Base-by-base conservation (phyloP, 2,113 vertebrate genomes). In the Brienomyrus longianalis region DNA sequence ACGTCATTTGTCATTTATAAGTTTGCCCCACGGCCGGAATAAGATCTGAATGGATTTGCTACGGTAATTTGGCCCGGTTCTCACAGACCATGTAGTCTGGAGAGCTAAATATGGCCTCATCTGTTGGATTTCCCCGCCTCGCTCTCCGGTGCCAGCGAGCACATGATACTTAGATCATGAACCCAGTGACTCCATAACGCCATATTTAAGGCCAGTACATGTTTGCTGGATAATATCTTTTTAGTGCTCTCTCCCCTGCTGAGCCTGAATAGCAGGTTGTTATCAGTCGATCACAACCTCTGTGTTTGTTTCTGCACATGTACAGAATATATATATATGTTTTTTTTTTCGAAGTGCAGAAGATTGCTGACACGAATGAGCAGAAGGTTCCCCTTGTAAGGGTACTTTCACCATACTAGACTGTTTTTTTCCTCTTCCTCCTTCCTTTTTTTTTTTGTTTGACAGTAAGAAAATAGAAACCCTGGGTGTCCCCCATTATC, bases 401-500 rank as follows among this genome's bases (percentile, higher is more conserved):
- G 1, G 3, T 23, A 43, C 52, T 59, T 66, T 62, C 35, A 13
- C 52, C 35, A 43, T 15, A 45, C 51, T 47, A 15, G 23, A 5
- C 11, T 47, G 39, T 5, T 27, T 62, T 89, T 52, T 89, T 47
- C 21, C 2, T 3, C 15, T 62, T 27, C 17, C 50, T 13, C 3
- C 23, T 77, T 66, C 35, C 7, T 23, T 21, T 51, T 43, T 70
- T 43, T 89, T 31, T 56, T 84, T 62, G 39, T 89, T 59, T 54
- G 31, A 56, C 88, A 70, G 47, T 88, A 66, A 66, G 77, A 62
- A 62, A 83, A 85, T 52, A 39, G 39, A 39, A 39, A 39, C 80
- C 80, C 52, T 21, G 83, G 52, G 88, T 90, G 80, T 90, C 86
- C 52, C 90, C 35, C 23, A 66, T 43, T 70, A 62, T 43, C 88